Evolutionary conservation across 1,140 invertebrate species (phyloP), one percentile per base, ranked within the genome.

Genomic region (Chelonus insularis): DNA sequence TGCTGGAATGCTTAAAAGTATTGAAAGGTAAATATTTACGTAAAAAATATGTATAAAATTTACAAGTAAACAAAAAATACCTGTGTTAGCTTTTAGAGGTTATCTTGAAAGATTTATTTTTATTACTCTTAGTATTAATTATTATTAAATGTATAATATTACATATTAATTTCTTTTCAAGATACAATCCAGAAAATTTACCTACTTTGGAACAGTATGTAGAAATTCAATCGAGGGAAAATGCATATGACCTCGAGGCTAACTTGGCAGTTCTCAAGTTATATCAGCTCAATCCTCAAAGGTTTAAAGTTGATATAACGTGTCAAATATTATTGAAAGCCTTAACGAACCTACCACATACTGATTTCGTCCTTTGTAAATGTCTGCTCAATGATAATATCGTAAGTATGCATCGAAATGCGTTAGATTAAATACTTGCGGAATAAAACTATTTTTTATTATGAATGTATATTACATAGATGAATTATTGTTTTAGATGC

Each of bases 351-450:
- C 87, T 98, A 63, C 96, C 96, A 6, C 94, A 98, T 70, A 95
- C 95, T 12, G 96, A 99, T 83, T 98, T 98, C 77, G 93, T 96
- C 23, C 82, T 99, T 37, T 98, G 96, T 83, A 98, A 98, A 83
- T 97, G 95, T 82, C 85, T 98, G 23, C 84, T 98, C 54, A 90
- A 91, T 66, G 89, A 93, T 69, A 87, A 87, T 75, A 90, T 93
- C 78, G 93, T 95, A 85, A 85, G 83, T 73, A 51, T 20, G n/a
- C n/a, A n/a, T n/a, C n/a, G n/a, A n/a, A n/a, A n/a, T n/a, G n/a
- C n/a, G n/a, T n/a, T n/a, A n/a, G n/a, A n/a, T n/a, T n/a, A n/a
- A n/a, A n/a, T n/a, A n/a, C n/a, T n/a, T n/a, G n/a, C n/a, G n/a
- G n/a, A n/a, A n/a, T n/a, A n/a, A n/a, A n/a, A n/a, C n/a, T n/a